These are phyloP conservation scores for Diprion similis DNA, from an alignment of 1,140 invertebrate genomes.

Conservation along the genomic window DNA sequence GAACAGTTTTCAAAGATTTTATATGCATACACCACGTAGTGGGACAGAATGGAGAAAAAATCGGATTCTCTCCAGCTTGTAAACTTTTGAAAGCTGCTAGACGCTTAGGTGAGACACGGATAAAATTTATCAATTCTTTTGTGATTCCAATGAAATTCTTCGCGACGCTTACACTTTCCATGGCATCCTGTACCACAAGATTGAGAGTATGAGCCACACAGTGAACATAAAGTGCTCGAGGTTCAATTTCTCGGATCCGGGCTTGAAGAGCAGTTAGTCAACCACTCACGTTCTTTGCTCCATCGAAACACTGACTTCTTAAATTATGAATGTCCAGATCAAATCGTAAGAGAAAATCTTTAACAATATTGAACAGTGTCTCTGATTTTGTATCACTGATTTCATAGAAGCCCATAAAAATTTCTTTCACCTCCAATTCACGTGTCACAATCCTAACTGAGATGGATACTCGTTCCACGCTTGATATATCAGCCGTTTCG, in stretches of 20 bases:
- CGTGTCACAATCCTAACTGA: constrained; percentile 23
- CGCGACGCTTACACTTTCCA: constrained; percentile 23
- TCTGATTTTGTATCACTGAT: constrained; percentile 26
- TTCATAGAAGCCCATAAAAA: constrained; percentile 32
- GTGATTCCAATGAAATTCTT: constrained; percentile 27
- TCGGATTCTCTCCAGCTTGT: constrained; percentile 10
- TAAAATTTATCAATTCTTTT: constrained; percentile 32
- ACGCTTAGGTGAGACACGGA: no score
- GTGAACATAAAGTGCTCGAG: constrained; percentile 36
- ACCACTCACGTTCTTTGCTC: constrained; percentile 34
- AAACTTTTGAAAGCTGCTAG: constrained; percentile 26
- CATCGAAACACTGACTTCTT: constrained; percentile 39
- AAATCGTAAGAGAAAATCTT: constrained; percentile 25
- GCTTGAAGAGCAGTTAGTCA: constrained; percentile 32
- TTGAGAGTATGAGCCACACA: constrained; percentile 35
- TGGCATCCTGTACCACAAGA: constrained; percentile 34
- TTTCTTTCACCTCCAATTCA: constrained; percentile 26
- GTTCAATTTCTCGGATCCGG: constrained; percentile 30
- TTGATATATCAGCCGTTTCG: constrained; percentile 22
- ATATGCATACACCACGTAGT: constrained; percentile 27
- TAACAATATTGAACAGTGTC: constrained; percentile 32
- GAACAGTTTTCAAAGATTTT: constrained; percentile 24
- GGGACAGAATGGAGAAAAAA: constrained; percentile 21
- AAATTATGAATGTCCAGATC: constrained; percentile 28
- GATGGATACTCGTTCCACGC: constrained; percentile 27